These are phyloP conservation scores for Forbesichthys agassizii DNA, from an alignment of 2,113 vertebrate genomes.

Conservation along the genomic window DNA sequence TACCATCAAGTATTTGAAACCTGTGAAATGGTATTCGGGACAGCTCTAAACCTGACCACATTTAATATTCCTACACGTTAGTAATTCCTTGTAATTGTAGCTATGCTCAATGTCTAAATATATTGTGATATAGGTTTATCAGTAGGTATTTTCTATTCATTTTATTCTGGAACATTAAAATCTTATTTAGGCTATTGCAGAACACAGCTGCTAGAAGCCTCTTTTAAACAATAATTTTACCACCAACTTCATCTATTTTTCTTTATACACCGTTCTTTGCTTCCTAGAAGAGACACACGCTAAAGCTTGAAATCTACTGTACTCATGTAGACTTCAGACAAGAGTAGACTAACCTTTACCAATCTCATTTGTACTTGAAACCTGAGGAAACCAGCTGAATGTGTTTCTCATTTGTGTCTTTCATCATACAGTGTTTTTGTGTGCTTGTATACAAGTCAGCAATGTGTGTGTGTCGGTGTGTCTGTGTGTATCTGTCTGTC, in stretches of 20 bases:
- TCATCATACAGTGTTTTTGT: too few relatives aligned
- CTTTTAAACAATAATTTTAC: not conserved
- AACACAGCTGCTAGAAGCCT: not conserved
- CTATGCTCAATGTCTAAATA: not conserved
- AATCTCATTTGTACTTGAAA: too few relatives aligned
- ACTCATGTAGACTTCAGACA: not conserved
- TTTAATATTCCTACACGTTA: slow-evolving; percentile 29
- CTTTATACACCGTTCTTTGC: slow-evolving; percentile 17
- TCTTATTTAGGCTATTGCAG: not conserved
- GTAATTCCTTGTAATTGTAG: slow-evolving; percentile 25
- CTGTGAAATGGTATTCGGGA: too few relatives aligned
- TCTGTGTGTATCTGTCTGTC: too few relatives aligned
- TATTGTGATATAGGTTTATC: too few relatives aligned
- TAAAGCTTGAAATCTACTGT: slow-evolving; percentile 22
- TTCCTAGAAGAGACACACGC: slow-evolving; percentile 7
- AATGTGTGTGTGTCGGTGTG: not conserved
- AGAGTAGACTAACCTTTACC: too few relatives aligned
- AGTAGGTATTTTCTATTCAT: too few relatives aligned
- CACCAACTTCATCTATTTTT: slow-evolving; percentile 22
- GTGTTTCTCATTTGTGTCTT: too few relatives aligned
- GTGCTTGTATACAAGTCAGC: too few relatives aligned
- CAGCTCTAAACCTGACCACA: slow-evolving; percentile 1
- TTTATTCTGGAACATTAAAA: too few relatives aligned
- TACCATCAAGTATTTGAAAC: too few relatives aligned
- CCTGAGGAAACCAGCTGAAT: too few relatives aligned